Base-by-base conservation (phyloP, 1,140 invertebrate genomes). In the Leptinotarsa defecta region DNA sequence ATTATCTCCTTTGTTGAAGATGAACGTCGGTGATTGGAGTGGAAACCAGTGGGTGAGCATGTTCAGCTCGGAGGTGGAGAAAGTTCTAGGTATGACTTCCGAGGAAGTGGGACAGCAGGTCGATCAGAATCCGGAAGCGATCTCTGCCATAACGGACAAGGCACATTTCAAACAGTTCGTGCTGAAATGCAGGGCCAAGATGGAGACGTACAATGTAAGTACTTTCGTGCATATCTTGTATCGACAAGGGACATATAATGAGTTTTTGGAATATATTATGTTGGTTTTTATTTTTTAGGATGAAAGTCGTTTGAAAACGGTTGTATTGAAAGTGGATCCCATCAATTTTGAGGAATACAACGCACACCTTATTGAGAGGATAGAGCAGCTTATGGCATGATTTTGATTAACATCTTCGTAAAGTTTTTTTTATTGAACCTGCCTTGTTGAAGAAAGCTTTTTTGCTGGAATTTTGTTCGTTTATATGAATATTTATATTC, bases 201-300 rank as follows among this genome's bases (percentile, higher is more conserved):
- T 94, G 84, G 97, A 99, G 86, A 93, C 90, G 19, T 99, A 94
- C 82, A 97, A 95, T 86, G 96, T 94, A 87, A 89, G 91, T 19
- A 19, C 1, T 19, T 15, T 5, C 5, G 2, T 43, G 8, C 34
- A 43, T 34, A 34, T 11, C 34, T 11, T 11, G 8, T 43, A 43
- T 43, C 8, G 34, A 11, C 34, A 43, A 3, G 8, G 34, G 34
- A 11, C 34, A 0, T 2, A 43, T 43, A 43, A 3, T 43, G 8
- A 43, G 8, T 11, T 43, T 43, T 43, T 43, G 34, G 34, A 43
- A 34, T 34, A 34, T 34, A 34, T 43, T 43, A 43, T 43, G 15
- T 57, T 57, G 15, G 52, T 57, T 76, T 48, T 74, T 78, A 68
- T 81, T 82, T 87, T 87, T 62, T 81, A 95, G 94, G 95, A 97